Evolutionary conservation across 2,797 vertebrate genomes (phyloP).

Genomic region (Cyprinodon diabolis): DNA sequence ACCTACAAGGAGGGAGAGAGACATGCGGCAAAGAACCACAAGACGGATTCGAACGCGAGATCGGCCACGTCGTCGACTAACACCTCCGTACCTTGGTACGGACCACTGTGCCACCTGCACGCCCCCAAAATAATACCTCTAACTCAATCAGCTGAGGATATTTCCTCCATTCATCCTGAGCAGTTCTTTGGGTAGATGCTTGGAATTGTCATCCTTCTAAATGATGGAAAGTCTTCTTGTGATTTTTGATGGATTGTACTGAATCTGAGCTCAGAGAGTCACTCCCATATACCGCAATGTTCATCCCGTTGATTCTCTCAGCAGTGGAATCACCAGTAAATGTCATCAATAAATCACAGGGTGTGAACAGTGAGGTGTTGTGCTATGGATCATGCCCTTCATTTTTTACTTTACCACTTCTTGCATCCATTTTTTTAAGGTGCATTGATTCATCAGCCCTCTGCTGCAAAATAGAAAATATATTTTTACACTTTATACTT

Average conservation of each 20-base stretch:
- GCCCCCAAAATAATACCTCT: background rate
- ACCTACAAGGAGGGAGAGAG: no score
- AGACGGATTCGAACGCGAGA: no score
- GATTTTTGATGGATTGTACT: constrained; percentile 20
- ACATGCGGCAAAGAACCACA: no score
- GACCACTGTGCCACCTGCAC: no score
- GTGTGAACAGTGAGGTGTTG: constrained; percentile 12
- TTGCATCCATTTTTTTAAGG: constrained; percentile 8
- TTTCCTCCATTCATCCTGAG: constrained; percentile 2
- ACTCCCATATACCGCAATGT: constrained; percentile 10
- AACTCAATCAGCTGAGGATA: constrained; percentile 12
- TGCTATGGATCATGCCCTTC: constrained; percentile 14
- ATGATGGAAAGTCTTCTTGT: constrained; percentile 13
- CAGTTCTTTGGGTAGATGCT: constrained; percentile 7
- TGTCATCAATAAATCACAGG: constrained; percentile 32
- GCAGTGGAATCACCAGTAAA: constrained; percentile 27
- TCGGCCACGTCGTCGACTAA: no score
- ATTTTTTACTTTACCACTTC: constrained; percentile 2
- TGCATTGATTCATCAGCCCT: constrained; percentile 10
- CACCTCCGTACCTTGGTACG: no score
- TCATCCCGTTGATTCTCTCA: constrained; percentile 23
- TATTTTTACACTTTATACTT: background rate
- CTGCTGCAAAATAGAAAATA: background rate
- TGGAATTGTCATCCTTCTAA: constrained; percentile 18
- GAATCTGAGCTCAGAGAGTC: constrained; percentile 7